Conservation (phyloP, 2,888 invertebrate genomes). For the Drosophila macrothrix region DNA sequence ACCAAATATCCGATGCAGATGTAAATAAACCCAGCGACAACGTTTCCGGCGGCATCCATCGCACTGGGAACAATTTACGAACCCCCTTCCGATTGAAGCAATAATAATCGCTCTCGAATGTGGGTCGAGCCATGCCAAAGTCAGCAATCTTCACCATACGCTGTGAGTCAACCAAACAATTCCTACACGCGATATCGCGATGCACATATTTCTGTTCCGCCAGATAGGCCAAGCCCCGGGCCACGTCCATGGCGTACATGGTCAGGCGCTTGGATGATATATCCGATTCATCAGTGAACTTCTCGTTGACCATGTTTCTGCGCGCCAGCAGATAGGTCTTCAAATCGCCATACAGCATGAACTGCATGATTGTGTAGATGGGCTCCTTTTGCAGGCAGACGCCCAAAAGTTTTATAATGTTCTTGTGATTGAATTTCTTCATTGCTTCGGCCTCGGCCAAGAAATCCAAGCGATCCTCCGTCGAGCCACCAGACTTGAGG, state of each 20-base stretch:
- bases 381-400: slow-evolving; percentile 95
- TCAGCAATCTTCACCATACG: slow-evolving; percentile 92
- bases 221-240: slow-evolving; percentile 93
- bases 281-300: slow-evolving; percentile 88
- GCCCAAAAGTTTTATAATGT: slow-evolving; percentile 93
- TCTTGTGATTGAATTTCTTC: slow-evolving; percentile 96
- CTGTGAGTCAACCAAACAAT: slow-evolving; percentile 91
- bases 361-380: slow-evolving; percentile 96
- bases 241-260: slow-evolving; percentile 94
- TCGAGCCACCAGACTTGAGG: slow-evolving; percentile 91
- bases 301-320: slow-evolving; percentile 91
- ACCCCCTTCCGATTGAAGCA: slow-evolving; percentile 94
- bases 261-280: slow-evolving; percentile 92
- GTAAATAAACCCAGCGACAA: slow-evolving; percentile 93
- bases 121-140: slow-evolving; percentile 96
- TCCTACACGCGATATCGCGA: slow-evolving; percentile 93
- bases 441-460: slow-evolving; percentile 96
- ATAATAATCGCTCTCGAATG: slow-evolving; percentile 95
- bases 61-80: slow-evolving; percentile 89
- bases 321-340: slow-evolving; percentile 95
- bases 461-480: slow-evolving; percentile 95
- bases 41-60: slow-evolving; percentile 98
- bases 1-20: slow-evolving; percentile 95
- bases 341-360: slow-evolving; percentile 96
- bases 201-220: slow-evolving; percentile 94